Base-by-base conservation (phyloP, 1,140 invertebrate genomes). In the Limonius californicus region DNA sequence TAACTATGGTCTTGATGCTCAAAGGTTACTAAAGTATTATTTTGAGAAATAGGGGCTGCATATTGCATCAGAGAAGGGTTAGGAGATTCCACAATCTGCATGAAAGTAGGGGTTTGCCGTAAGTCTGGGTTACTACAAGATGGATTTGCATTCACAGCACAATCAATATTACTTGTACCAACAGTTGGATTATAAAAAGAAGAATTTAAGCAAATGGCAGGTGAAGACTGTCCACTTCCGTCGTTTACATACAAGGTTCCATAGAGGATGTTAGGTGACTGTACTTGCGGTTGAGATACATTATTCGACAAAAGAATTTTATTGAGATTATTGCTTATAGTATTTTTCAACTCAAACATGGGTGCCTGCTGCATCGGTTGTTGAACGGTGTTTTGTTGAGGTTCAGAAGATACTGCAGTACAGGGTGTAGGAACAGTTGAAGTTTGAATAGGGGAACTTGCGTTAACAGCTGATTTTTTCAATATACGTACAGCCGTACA, bases 81-180 rank as follows among this genome's bases (percentile, higher is more conserved):
- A 4, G 45, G 15, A 16, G 4, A 19, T 50, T 50, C 45, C 9
- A 50, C 45, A 21, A 50, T 50, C 19, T 50, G 45, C 45, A 50
- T 18, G 45, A 50, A 50, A n/a, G n/a, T n/a, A n/a, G n/a, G n/a
- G n/a, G 43, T 45, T 45, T 45, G 43, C 19, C 15, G 45, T 27
- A 9, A 50, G 2, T 50, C 15, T 11, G 45, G 19, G 19, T 7
- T 18, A 2, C 15, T 21, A 14, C 45, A 18, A 18, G 16, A 19
- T 18, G 45, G 45, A 19, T 18, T 18, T 18, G 45, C 19, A 19
- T 50, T 6, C 9, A 50, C 6, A 14, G 45, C 15, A n/a, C 43
- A 45, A 18, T 45, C 43, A n/a, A n/a, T n/a, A n/a, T n/a, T n/a
- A n/a, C n/a, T n/a, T 15, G 43, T 6, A 18, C n/a, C n/a, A 45